Evolutionary conservation across 2,113 vertebrate genomes (phyloP), one percentile per base, ranked within the genome.

Genomic region (Leiothrix lutea): DNA sequence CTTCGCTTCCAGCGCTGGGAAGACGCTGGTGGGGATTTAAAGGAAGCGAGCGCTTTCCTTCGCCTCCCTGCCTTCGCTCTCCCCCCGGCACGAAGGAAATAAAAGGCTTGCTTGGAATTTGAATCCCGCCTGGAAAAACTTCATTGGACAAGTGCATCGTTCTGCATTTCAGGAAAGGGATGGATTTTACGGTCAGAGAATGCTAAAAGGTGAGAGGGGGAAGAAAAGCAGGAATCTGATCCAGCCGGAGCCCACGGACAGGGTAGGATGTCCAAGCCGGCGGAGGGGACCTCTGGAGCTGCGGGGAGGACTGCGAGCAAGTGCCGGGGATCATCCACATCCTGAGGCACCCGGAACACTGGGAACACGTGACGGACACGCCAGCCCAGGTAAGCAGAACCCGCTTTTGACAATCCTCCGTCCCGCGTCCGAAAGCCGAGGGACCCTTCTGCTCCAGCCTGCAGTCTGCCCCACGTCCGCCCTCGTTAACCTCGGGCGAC

Each of bases 111-210:
- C 47, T 83, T 40, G 90, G 80, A 79, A 92, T 87, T 53, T 79
- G 83, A 95, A 92, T 91, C 89, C 79, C 7, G 75, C 87, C 67
- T 44, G 71, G 80, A 74, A 81, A 90, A 94, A 89, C 85, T 91
- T 82, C 91, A 77, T 15, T n/a, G 51, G 96, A 97, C 97, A 97
- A 97, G 96, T 97, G 97, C 96, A 97, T 83, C 73, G 12, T 20
- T 51, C 80, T 21, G 80, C 64, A 12, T 38, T 82, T 85, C 80
- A 58, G 80, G 87, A 75, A 87, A 89, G 80, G 69, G 83, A 95
- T 92, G 96, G 67, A 50, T 86, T 91, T 94, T 67, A 89, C 33
- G 5, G 72, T 42, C 42, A 6, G 72, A 82, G 85, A 86, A 96
- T 40, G 71, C 75, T 95, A 80, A 94, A 77, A 84, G 89, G 92